phyloP scores from a whole-genome alignment of 2,797 vertebrate genomes.

The Crocodylus rhombifer region DNA sequence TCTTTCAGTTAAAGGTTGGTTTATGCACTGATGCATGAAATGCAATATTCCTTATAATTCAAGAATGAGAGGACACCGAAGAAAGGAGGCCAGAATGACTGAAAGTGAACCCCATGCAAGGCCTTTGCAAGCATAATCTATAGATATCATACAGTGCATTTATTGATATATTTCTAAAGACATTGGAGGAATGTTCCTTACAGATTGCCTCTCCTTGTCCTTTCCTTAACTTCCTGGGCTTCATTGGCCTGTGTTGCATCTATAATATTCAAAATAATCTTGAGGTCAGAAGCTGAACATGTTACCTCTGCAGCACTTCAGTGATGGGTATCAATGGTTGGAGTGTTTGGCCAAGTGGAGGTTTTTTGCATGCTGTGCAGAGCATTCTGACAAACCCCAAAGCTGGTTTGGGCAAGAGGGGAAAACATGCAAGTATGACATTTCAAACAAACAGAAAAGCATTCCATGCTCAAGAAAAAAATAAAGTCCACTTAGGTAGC shows the following conservation, averaged over 20 bases:
- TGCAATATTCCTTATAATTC: too few species aligned
- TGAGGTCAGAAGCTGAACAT: not conserved
- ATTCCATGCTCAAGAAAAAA: not conserved
- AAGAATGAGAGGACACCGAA: too few species aligned
- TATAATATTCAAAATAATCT: not conserved
- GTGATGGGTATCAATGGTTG: not conserved
- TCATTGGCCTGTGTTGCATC: not conserved
- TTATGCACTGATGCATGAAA: too few species aligned
- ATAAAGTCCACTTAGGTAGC: not conserved
- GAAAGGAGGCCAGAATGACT: too few species aligned
- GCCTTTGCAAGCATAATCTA: too few species aligned
- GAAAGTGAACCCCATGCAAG: too few species aligned
- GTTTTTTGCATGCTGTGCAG: not conserved
- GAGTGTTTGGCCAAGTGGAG: not conserved
- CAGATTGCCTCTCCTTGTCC: not conserved
- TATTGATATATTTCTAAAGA: too few species aligned
- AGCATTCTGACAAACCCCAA: not conserved
- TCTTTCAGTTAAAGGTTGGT: too few species aligned
- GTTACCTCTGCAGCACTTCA: accelerated
- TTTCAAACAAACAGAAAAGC: not conserved
- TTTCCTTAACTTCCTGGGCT: not conserved
- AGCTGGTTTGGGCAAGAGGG: not conserved
- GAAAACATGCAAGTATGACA: not conserved
- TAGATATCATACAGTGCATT: too few species aligned
- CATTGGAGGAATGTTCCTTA: not conserved